phyloP scores from a whole-genome alignment of 2,888 invertebrate genomes.

The Drepana falcataria region DNA sequence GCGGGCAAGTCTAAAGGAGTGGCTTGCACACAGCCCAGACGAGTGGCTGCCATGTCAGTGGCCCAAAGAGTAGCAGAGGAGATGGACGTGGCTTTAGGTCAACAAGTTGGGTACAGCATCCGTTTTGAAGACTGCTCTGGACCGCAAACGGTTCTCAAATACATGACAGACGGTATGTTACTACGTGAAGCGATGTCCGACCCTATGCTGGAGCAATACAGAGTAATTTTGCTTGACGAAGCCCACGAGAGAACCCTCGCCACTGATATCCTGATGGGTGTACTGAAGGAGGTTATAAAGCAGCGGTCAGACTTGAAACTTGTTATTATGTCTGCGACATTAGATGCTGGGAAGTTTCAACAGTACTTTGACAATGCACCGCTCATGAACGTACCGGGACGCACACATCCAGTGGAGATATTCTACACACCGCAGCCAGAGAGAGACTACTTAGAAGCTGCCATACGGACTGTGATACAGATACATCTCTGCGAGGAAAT shows the following conservation, averaged over 20 bases:
- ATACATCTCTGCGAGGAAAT: constrained; percentile 98
- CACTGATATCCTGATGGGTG: constrained; percentile 99
- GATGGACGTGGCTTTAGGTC: constrained; percentile 96
- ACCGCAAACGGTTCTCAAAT: constrained; percentile 94
- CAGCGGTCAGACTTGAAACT: constrained; percentile 96
- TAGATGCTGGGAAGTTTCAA: constrained; percentile 99
- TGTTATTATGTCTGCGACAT: constrained; percentile 99
- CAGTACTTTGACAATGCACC: constrained; percentile 99
- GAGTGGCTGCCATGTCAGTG: constrained; percentile 99
- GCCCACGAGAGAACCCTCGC: constrained; percentile 99
- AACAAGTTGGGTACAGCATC: constrained; percentile 83
- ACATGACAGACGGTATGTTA: constrained; percentile 99
- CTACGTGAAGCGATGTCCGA: constrained; percentile 99
- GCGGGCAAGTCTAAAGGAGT: constrained; percentile 78
- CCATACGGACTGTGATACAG: constrained; percentile 95
- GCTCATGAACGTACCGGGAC: constrained; percentile 96
- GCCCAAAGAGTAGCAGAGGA: constrained; percentile 99
- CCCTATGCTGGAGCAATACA: constrained; percentile 97
- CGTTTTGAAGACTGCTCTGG: constrained; percentile 99
- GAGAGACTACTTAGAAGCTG: constrained; percentile 97
- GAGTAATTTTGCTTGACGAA: constrained; percentile 97
- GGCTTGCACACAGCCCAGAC: constrained; percentile 96
- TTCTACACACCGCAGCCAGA: constrained; percentile 99
- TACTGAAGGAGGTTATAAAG: constrained; percentile 96
- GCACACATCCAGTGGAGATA: constrained; percentile 81